Conservation (phyloP, 1,140 invertebrate species). For the Rhagoletis pomonella region DNA sequence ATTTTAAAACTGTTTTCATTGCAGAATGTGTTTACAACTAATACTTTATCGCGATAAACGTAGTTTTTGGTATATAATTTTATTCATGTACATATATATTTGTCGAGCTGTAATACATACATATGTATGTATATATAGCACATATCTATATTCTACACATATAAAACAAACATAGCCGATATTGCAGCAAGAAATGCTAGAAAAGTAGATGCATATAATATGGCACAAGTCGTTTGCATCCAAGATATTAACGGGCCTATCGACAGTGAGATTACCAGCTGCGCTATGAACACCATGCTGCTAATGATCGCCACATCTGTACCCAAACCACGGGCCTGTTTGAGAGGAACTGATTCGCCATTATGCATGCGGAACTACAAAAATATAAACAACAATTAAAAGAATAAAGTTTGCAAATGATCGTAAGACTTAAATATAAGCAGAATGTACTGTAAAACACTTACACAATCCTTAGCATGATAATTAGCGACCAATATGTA, state of each 20-base stretch:
- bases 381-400: neutral
- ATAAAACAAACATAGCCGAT: slow-evolving; percentile 83
- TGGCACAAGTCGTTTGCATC: slow-evolving; percentile 82
- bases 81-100: neutral
- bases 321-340: slow-evolving; percentile 82
- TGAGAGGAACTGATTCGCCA: slow-evolving; percentile 74
- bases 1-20: no score
- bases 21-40: neutral
- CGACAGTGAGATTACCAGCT: slow-evolving; percentile 83
- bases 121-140: neutral
- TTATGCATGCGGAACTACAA: slow-evolving; percentile 76
- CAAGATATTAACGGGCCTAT: slow-evolving; percentile 82
- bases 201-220: slow-evolving; percentile 81
- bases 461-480: slow-evolving; percentile 83
- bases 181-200: slow-evolving; percentile 83
- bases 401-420: neutral
- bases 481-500: slow-evolving; percentile 89
- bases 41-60: neutral
- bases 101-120: neutral
- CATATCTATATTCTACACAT: slow-evolving; percentile 73
- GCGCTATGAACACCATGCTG: slow-evolving; percentile 88
- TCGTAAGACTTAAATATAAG: neutral
- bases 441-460: slow-evolving; percentile 50
- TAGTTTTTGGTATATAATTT: slow-evolving; percentile 18
- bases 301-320: slow-evolving; percentile 89